phyloP scores from a whole-genome alignment of 2,113 vertebrate genomes.

The Merops nubicus region DNA sequence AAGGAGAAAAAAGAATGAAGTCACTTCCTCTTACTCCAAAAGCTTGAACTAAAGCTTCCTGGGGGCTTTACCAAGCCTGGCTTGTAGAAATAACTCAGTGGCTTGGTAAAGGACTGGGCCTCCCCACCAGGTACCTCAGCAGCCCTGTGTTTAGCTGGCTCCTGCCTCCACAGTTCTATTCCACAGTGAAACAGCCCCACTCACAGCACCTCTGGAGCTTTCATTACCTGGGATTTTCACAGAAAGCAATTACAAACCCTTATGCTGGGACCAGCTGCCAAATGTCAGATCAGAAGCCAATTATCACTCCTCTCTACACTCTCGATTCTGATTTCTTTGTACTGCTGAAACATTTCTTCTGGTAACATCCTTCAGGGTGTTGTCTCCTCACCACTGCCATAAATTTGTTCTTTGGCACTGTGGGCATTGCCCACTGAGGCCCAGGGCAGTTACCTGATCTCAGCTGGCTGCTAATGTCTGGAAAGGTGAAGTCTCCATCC shows the following conservation, averaged over 20 bases:
- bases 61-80: not conserved
- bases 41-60: not conserved
- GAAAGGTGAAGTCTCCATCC: constrained; percentile 64
- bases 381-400: not conserved
- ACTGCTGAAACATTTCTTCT: constrained; percentile 60
- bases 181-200: not conserved
- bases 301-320: not conserved
- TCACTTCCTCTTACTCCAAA: not conserved
- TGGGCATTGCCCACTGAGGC: not conserved
- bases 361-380: not conserved
- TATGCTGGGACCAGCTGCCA: not conserved
- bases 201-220: not conserved
- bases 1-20: too few relatives aligned
- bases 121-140: not conserved
- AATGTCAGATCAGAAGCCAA: not conserved
- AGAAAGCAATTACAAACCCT: not conserved
- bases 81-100: too few relatives aligned
- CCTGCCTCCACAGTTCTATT: not conserved
- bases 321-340: constrained; percentile 71
- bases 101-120: not conserved
- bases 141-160: not conserved
- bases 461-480: constrained; percentile 61
- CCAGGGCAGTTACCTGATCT: constrained; percentile 55
- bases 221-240: not conserved
- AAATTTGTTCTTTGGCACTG: constrained; percentile 52